Percentiles rank a stretch among this genome's conserved stretches.
Evolutionary conservation across 2,888 invertebrate genomes (phyloP).

Genomic region (Eilema sororculum): DNA sequence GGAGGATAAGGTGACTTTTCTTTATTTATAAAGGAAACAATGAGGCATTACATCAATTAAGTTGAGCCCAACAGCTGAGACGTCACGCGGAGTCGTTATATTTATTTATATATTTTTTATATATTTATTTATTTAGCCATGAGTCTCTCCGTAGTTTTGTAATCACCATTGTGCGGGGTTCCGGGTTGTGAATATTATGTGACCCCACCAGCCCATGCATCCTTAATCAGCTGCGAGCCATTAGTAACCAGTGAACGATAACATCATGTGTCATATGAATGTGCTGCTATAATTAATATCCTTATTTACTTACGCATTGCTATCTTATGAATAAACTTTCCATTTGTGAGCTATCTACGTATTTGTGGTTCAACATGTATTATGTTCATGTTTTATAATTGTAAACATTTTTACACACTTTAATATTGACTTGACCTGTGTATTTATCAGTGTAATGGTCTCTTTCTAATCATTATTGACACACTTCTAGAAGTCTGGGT

Average conservation of each 20-base stretch:
- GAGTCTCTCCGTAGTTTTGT: background rate
- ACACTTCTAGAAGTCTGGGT: background rate
- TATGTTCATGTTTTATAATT: conserved; percentile 1
- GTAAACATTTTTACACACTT: conserved; percentile 5
- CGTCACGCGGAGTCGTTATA: too few relatives aligned
- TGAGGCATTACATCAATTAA: too few relatives aligned
- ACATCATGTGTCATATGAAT: conserved; percentile 38
- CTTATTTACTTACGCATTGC: conserved; percentile 53
- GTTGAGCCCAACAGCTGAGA: too few relatives aligned
- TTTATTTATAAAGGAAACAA: too few relatives aligned
- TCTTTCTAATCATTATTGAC: background rate
- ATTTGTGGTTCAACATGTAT: conserved; percentile 6
- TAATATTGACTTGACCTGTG: background rate
- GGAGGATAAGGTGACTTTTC: too few relatives aligned
- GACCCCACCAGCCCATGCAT: background rate
- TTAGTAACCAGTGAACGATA: conserved; percentile 26
- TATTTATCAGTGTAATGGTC: background rate
- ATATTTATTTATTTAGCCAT: too few relatives aligned
- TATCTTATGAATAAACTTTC: conserved; percentile 64
- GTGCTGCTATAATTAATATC: conserved; percentile 55
- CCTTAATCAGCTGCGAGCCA: background rate
- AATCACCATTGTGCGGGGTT: background rate
- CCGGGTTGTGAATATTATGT: background rate
- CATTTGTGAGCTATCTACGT: conserved; percentile 39
- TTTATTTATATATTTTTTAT: too few relatives aligned